These are phyloP conservation scores for Bombus fervidus DNA, from an alignment of 1,140 invertebrate species.

Conservation along the genomic window DNA sequence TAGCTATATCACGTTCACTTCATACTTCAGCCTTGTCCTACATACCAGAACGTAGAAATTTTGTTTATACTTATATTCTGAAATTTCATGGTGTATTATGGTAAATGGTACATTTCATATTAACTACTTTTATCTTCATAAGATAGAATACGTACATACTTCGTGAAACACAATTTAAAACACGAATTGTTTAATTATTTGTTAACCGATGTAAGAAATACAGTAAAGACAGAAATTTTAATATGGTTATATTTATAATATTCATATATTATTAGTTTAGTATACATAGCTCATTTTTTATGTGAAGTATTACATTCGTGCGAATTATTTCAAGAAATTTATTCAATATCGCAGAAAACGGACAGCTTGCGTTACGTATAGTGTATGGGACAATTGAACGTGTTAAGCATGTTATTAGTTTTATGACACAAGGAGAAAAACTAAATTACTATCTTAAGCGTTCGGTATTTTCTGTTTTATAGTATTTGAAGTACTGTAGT, in stretches of 20 bases:
- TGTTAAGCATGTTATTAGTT: background rate
- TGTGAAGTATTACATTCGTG: background rate
- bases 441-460: background rate
- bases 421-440: background rate
- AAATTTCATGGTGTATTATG: background rate
- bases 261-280: too few relatives aligned
- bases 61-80: background rate
- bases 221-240: background rate
- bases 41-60: constrained; percentile 33
- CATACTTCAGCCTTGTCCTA: constrained; percentile 22
- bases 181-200: background rate
- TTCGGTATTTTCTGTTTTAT: background rate
- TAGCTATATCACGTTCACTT: constrained; percentile 24
- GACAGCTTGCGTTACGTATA: background rate
- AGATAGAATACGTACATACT: background rate
- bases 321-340: background rate
- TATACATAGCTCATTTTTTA: background rate
- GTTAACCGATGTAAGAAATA: background rate
- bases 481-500: background rate
- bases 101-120: too few relatives aligned
- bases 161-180: background rate
- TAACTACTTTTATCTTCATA: too few relatives aligned
- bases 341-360: background rate
- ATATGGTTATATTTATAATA: background rate
- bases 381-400: background rate